Base-by-base conservation (phyloP, 37 sponge, comb jelly and placozoan genomes). In the Hormiphora californensis region DNA sequence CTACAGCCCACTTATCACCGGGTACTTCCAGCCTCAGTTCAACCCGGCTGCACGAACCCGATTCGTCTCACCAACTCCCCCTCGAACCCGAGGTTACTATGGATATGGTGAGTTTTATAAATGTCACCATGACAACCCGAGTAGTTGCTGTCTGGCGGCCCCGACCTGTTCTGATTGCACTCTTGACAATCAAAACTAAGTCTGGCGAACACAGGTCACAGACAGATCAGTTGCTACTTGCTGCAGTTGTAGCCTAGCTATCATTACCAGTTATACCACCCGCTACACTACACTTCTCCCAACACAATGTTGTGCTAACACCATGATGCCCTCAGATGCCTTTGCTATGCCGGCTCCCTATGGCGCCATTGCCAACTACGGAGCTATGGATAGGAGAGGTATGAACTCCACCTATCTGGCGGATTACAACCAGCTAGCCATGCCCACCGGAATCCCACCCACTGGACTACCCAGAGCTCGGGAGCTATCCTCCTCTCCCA, bases 21-120 rank as follows among this genome's bases (percentile, higher is more conserved):
- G 81, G 44, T 73, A 73, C 81, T 73, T 73, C 81, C 81, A 73
- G 81, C 81, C 81, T 28, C 81, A 73, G 81, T 73, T 73, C 81
- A 27, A n/a, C 36, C 81, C 81, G 0, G 25, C 81, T n/a, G 61
- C 61, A 5, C 12, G 81, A 30, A 73, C 81, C 5, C 40, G 81
- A 73, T 73, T 73, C 43, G 81, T 73, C 23, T 73, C 81, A 5
- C 81, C 81, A 43, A 41, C 81, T n/a, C 81, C 81, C 2, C 81
- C 81, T 28, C 41, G 81, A 0, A 73, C 81, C 23, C 12, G 81
- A n/a, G 81, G 46, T 22, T 73, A 73, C 44, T 73, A 73, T 17
- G 81, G 81, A 40, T 73, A 73, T 28, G 81, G 81, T 73, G 9
- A 73, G 81, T 73, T 8, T 1, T 1, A 17, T 49, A 49, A 49